Evolutionary conservation across 2,797 vertebrate genomes (phyloP), one percentile per base, ranked within the genome.

Genomic region (Pangasius sanitwongsei): DNA sequence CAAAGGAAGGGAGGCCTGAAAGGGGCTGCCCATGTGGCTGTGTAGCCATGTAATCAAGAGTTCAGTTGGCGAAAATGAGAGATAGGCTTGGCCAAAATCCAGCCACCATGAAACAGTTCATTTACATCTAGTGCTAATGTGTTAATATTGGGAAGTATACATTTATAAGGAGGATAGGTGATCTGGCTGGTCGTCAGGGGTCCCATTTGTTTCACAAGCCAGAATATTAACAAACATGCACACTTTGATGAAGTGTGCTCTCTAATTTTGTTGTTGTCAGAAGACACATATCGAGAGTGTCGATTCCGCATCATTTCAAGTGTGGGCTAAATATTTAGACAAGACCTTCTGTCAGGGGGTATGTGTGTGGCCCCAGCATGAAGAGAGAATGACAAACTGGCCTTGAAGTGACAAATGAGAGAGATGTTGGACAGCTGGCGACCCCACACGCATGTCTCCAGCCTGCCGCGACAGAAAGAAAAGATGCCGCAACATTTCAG

Each of bases 321-420:
- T 86, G 75, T 25, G 80, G 75, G 63, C 87, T 91, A 91, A 91
- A 91, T 91, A 92, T 92, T 90, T 92, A 88, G 91, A 92, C 91
- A 91, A 87, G 69, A 85, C 86, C 89, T 91, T 92, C 91, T 92
- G 92, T 88, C 74, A 57, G 65, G 65, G 89, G 31, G 67, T 88
- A 80, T 61, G 48, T 90, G 83, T 89, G 55, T 89, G 87, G 84
- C 88, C 87, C 44, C 86, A 82, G 88, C 59, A 57, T 31, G 57
- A 83, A 86, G 78, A 87, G 80, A 90, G 88, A 90, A 89, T n/a
- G 85, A 88, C 91, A 89, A 89, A 88, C 84, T 61, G 70, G 82
- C 86, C 81, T 87, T 55, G 57, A 75, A 87, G 87, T 85, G 89
- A 89, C 88, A 90, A 90, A 88, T 89, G 90, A 91, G 65, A 90